phyloP scores from a whole-genome alignment of 2,113 vertebrate species.

The Ptyas mucosa region DNA sequence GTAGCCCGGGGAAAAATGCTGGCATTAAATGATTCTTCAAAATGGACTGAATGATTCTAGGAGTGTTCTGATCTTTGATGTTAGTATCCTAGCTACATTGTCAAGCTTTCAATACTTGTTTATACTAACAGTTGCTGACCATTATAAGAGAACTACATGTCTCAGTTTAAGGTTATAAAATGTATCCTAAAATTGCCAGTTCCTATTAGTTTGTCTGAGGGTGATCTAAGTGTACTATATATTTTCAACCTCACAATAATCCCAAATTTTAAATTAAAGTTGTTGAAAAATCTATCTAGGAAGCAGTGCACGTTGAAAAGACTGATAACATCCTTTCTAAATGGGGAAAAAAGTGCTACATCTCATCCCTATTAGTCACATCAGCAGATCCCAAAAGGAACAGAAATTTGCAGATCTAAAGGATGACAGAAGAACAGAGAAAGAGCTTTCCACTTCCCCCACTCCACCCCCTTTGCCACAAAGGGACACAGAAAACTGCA shows the following conservation, averaged over 20 bases:
- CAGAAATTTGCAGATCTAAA: conserved; percentile 29
- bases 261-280: not conserved
- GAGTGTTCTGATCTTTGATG: not conserved
- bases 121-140: not conserved
- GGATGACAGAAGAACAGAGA: conserved; percentile 30
- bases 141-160: not conserved
- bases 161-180: not conserved
- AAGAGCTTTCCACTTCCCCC: not conserved
- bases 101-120: not conserved
- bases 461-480: not conserved
- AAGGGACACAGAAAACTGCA: conserved; percentile 45
- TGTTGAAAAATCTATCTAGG: not conserved
- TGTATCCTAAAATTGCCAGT: not conserved
- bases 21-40: not conserved
- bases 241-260: not conserved
- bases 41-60: not conserved
- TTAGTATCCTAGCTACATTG: not conserved
- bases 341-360: conserved; percentile 19
- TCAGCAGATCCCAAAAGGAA: conserved; percentile 15
- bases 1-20: not conserved
- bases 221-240: not conserved
- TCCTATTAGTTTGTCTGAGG: not conserved
- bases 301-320: not conserved
- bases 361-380: conserved; percentile 8
- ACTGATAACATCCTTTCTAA: not conserved